Percentiles rank a stretch among this genome's conserved stretches.
Conservation (phyloP, 2,888 invertebrate species). For the Athalia cordata region DNA sequence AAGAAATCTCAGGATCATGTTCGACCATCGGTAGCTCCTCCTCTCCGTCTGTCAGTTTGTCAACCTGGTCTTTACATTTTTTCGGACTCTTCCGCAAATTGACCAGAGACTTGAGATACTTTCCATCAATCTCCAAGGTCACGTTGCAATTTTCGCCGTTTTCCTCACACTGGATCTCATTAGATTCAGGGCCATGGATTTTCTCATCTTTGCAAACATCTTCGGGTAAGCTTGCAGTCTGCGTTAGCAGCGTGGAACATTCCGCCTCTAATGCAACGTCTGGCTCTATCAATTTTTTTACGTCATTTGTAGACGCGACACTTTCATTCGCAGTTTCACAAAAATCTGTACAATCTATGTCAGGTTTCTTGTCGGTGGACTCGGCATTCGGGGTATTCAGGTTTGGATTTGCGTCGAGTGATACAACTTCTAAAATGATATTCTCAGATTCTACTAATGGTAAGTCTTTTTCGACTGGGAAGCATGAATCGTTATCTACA, state of each 20-base stretch:
- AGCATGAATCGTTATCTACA: slow-evolving; percentile 22
- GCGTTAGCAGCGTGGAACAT: too few species aligned
- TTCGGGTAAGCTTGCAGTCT: background rate
- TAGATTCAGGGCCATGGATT: background rate
- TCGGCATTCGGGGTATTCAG: background rate
- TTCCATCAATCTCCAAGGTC: slow-evolving; percentile 67
- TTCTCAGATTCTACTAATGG: slow-evolving; percentile 1
- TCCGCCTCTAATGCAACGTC: too few species aligned
- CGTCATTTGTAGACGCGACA: too few species aligned
- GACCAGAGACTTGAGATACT: slow-evolving; percentile 67
- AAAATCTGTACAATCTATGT: background rate
- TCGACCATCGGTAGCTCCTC: background rate
- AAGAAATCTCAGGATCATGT: too few species aligned
- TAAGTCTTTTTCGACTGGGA: background rate
- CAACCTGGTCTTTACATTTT: slow-evolving; percentile 54
- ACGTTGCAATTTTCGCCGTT: background rate
- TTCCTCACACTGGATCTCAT: slow-evolving; percentile 17
- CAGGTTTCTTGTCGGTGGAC: background rate
- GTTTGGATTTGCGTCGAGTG: background rate
- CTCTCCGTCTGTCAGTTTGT: slow-evolving; percentile 1
- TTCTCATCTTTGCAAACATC: background rate
- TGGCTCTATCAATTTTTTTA: too few species aligned
- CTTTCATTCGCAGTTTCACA: too few species aligned
- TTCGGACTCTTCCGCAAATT: slow-evolving; percentile 67
- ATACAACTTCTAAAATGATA: slow-evolving; percentile 24